Base-by-base conservation (phyloP, 2,113 vertebrate genomes). In the Ciconia boyciana region DNA sequence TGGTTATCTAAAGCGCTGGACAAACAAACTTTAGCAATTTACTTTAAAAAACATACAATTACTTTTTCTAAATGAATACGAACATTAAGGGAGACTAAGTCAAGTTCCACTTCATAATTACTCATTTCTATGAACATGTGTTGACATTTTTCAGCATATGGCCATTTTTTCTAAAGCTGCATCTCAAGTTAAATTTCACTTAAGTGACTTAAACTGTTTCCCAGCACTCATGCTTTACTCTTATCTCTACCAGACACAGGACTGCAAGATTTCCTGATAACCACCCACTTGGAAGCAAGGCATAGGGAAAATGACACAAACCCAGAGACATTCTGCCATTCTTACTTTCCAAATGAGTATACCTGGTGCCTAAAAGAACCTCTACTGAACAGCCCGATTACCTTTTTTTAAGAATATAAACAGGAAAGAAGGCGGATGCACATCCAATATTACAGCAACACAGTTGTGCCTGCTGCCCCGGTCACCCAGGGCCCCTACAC, bases 131-230 rank as follows among this genome's bases (percentile, higher is more conserved):
- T 55, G 80, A 94, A 65, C 90, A 94, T 79, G 65, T 96, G 90
- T 54, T 97, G 94, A 92, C 86, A 96, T 96, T 97, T 96, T 72
- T 89, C 92, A 75, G 34, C 94, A 94, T 91, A 94, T 87, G 92
- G 86, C 57, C 34, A 64, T 64, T 89, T 84, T 64, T 89, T 79
- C 61, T 77, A 71, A 78, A 84, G 65, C 49, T 87, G 36, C 93
- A 68, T n/a, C 57, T 84, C 51, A 89, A 91, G 60, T 78, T 83
- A 60, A 48, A 86, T 81, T 94, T 89, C 92, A 90, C 2, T 0
- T 55, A 89, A 88, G 43, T 49, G 34, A 83, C 65, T 78, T 93
- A 36, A 60, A 71, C 72, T 49, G 32, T 70, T 94, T 88, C 52
- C 80, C 70, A 82, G 80, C 46, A 82, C 57, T 84, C 34, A 1